Evolutionary conservation across 2,113 vertebrate species (phyloP).

Genomic region (Panurus biarmicus): DNA sequence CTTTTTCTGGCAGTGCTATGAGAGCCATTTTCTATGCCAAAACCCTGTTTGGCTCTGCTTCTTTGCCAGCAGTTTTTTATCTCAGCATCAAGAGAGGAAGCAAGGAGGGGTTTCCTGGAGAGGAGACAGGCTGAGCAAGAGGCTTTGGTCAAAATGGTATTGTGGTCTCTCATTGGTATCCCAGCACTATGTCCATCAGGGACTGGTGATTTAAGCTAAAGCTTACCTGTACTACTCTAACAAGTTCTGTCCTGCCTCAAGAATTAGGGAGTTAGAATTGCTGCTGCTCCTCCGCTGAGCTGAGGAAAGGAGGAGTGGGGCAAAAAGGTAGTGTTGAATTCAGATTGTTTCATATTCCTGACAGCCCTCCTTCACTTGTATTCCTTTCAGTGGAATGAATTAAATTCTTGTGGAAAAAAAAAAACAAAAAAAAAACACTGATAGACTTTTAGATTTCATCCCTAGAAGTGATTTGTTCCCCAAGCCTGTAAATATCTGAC

Average conservation of each 20-base stretch:
- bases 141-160: background rate
- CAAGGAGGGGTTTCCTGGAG: background rate
- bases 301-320: background rate
- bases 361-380: background rate
- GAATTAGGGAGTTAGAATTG: background rate
- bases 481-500: background rate
- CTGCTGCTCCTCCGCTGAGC: background rate
- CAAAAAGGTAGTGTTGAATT: background rate
- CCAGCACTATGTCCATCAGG: background rate
- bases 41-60: background rate
- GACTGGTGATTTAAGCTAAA: background rate
- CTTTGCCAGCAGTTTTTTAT: conserved; percentile 33
- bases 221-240: background rate
- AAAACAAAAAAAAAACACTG: background rate
- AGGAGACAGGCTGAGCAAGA: background rate
- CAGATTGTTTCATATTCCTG: background rate
- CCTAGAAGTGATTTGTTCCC: background rate
- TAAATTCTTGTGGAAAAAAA: background rate
- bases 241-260: background rate
- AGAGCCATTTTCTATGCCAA: background rate
- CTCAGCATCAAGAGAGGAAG: background rate
- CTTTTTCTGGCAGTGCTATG: background rate
- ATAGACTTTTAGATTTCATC: background rate
- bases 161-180: background rate
- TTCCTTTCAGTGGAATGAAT: background rate